Evolutionary conservation across 2,888 invertebrate species (phyloP).

Genomic region (Xanthorhoe designata): DNA sequence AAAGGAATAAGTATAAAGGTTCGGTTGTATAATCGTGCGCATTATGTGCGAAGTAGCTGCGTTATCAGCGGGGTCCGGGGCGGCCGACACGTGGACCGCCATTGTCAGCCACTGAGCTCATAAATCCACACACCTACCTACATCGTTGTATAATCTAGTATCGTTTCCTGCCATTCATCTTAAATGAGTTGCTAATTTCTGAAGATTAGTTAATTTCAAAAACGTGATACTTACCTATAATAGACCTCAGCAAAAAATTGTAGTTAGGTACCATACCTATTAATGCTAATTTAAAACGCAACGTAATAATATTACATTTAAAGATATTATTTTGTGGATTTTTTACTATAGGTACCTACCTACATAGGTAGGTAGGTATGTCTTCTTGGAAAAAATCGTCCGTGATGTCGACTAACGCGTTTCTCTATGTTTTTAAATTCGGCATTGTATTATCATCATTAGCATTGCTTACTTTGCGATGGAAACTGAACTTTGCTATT

Average conservation of each 20-base stretch:
- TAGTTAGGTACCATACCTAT: not conserved
- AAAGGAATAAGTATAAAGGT: not conserved
- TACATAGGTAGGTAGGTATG: too few species aligned
- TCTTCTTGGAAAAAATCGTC: not conserved
- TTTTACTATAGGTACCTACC: too few species aligned
- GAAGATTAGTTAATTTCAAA: constrained; percentile 12
- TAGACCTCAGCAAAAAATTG: not conserved
- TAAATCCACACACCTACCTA: constrained; percentile 14
- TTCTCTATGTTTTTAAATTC: not conserved
- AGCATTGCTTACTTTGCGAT: not conserved
- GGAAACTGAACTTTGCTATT: not conserved
- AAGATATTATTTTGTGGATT: not conserved
- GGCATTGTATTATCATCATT: not conserved
- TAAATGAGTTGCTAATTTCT: constrained; percentile 13
- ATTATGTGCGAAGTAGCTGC: not conserved
- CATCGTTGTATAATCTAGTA: constrained; percentile 15
- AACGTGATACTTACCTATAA: not conserved
- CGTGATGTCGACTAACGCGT: not conserved
- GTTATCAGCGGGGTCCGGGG: not conserved
- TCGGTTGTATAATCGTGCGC: not conserved
- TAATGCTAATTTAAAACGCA: not conserved
- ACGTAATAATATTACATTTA: not conserved
- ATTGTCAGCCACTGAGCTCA: constrained; percentile 15
- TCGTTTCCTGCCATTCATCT: constrained; percentile 23
- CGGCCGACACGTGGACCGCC: constrained; percentile 7